Evolutionary conservation across 2,888 invertebrate species (phyloP).

Genomic region (Proisotoma minuta): DNA sequence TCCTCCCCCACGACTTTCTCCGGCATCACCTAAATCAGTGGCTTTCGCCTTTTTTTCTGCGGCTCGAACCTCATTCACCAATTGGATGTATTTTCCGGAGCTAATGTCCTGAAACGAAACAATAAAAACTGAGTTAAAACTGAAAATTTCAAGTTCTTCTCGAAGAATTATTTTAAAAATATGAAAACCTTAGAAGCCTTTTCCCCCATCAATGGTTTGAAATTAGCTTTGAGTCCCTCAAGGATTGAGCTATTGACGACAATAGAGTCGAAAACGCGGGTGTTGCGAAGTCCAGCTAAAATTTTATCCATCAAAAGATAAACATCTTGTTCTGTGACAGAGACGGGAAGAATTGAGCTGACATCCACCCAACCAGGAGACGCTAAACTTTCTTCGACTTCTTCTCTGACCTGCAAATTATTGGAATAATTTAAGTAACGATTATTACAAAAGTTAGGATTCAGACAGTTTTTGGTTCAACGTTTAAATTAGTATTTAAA

Average conservation of each 20-base stretch:
- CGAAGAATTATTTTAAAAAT: background rate
- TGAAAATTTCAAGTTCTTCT: too few relatives aligned
- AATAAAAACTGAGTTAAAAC: conserved; percentile 12
- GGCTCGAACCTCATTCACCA: conserved; percentile 38
- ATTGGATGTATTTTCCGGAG: conserved; percentile 39
- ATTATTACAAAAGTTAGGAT: background rate
- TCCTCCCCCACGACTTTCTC: conserved; percentile 28
- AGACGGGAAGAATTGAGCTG: conserved; percentile 32
- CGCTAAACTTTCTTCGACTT: conserved; percentile 42
- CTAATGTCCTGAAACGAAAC: conserved; percentile 32
- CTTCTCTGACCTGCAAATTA: conserved; percentile 32
- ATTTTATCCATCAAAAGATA: conserved; percentile 28
- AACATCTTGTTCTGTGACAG: conserved; percentile 38
- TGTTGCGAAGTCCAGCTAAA: conserved; percentile 24
- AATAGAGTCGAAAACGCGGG: conserved; percentile 36
- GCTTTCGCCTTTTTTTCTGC: conserved; percentile 36
- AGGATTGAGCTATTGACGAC: conserved; percentile 27
- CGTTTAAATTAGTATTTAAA: too few relatives aligned
- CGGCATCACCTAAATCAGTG: conserved; percentile 34
- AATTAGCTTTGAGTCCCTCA: conserved; percentile 24
- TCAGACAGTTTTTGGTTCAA: background rate
- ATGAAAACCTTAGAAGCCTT: conserved; percentile 32
- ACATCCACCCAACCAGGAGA: conserved; percentile 43
- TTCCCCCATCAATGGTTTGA: conserved; percentile 36
- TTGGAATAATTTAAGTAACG: background rate